Percentiles rank a stretch among this genome's conserved stretches.
Conservation (phyloP, 2,888 invertebrate genomes). For the Caenorhabditis zanzibari region DNA sequence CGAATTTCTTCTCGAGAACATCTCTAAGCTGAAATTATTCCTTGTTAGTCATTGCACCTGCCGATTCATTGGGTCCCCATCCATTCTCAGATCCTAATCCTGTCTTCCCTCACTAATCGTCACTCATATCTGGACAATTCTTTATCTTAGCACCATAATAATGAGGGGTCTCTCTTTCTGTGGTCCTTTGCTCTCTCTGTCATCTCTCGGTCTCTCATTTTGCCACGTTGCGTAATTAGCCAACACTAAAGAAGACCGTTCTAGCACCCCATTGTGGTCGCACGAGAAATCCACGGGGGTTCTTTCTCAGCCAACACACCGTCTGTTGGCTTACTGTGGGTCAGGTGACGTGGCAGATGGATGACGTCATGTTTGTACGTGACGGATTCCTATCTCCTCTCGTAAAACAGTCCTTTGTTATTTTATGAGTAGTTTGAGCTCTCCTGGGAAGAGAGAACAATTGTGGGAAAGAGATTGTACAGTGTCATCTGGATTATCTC, state of each 20-base stretch:
- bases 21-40: constrained; percentile 51
- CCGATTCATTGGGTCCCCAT: neutral
- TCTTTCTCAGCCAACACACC: neutral
- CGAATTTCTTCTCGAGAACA: constrained; percentile 34
- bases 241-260: constrained; percentile 26
- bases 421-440: constrained; percentile 14
- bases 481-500: constrained; percentile 15
- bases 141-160: constrained; percentile 33
- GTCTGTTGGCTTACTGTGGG: constrained; percentile 49
- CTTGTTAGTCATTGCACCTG: constrained; percentile 7
- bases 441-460: constrained; percentile 15
- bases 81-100: constrained; percentile 49
- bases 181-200: neutral
- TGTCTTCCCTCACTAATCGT: constrained; percentile 34
- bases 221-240: constrained; percentile 36
- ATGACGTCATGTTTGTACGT: constrained; percentile 52
- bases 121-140: constrained; percentile 20
- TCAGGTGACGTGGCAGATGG: constrained; percentile 50
- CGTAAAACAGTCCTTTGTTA: constrained; percentile 49
- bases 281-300: constrained; percentile 35
- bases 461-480: neutral
- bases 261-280: constrained; percentile 49
- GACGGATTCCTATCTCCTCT: constrained; percentile 36
- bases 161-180: constrained; percentile 29
- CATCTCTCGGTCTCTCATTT: neutral